Conservation (phyloP, 2,113 vertebrate species). For the Copsychus sechellarum region DNA sequence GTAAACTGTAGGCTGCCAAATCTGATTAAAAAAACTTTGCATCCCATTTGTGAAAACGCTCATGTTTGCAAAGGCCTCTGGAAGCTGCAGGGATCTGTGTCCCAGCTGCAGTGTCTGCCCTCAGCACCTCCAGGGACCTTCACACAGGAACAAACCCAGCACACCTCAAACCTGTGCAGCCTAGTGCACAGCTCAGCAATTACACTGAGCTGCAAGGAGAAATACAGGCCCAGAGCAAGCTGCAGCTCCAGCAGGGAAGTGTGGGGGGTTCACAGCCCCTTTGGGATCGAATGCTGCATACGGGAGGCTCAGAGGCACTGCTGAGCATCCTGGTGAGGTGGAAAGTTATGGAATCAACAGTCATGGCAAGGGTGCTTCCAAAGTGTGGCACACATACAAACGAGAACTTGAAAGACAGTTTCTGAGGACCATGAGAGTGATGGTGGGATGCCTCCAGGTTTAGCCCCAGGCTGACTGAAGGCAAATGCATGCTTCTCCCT, state of each 20-base stretch:
- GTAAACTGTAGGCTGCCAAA: neutral
- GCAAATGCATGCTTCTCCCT: neutral
- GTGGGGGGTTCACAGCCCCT: neutral
- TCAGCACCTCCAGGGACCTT: neutral
- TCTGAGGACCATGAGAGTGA: neutral
- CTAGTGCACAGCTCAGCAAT: neutral
- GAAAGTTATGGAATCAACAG: neutral
- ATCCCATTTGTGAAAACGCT: neutral
- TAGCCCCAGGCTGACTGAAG: neutral
- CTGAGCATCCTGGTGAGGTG: too few relatives aligned
- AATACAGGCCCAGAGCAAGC: neutral
- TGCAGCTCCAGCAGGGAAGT: neutral
- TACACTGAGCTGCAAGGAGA: neutral
- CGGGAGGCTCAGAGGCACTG: neutral
- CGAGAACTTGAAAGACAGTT: neutral
- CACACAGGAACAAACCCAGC: neutral
- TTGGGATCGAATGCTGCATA: neutral
- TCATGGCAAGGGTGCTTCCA: neutral
- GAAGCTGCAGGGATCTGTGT: too few relatives aligned
- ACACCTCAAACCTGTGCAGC: neutral
- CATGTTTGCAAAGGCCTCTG: neutral
- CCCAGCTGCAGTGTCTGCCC: neutral
- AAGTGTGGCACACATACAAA: neutral
- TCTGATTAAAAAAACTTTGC: too few relatives aligned
- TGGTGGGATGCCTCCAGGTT: neutral